phyloP scores from a whole-genome alignment of 2,113 vertebrate genomes.

The Morone chrysops region DNA sequence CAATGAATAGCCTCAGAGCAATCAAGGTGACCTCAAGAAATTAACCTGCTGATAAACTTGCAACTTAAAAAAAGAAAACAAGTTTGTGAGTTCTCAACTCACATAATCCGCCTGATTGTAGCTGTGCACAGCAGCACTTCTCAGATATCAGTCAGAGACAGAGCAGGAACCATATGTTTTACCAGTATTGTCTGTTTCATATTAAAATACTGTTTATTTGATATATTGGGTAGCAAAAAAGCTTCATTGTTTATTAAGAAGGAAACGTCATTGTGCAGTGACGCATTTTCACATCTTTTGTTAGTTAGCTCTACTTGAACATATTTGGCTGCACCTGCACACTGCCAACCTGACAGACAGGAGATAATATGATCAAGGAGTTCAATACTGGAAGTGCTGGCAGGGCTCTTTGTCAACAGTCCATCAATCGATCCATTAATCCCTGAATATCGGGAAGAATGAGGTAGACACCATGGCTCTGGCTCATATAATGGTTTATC shows the following conservation, averaged over 20 bases:
- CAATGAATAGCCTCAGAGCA: background rate
- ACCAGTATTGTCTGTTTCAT: background rate
- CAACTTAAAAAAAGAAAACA: background rate
- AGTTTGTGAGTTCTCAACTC: background rate
- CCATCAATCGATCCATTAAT: slow-evolving; percentile 41
- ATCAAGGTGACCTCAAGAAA: slow-evolving; percentile 27
- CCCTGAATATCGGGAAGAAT: background rate
- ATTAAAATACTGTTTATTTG: background rate
- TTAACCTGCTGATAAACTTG: background rate
- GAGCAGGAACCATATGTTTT: background rate
- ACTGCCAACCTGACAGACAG: background rate
- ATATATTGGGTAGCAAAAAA: background rate
- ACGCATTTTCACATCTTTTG: background rate
- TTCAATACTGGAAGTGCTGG: slow-evolving; percentile 37
- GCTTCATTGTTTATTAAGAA: background rate
- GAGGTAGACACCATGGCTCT: background rate
- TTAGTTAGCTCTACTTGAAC: background rate
- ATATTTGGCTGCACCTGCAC: background rate
- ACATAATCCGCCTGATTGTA: background rate
- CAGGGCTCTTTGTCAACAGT: slow-evolving; percentile 30
- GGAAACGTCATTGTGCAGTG: background rate
- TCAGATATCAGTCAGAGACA: background rate
- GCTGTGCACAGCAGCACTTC: background rate
- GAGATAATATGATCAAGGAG: slow-evolving; percentile 12
- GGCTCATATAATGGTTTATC: slow-evolving; percentile 1